A percentile compares a stretch with the other conserved stretches of the same genome.
Conservation (phyloP, 2,797 vertebrate genomes). For the Myiotriccus ornatus region DNA sequence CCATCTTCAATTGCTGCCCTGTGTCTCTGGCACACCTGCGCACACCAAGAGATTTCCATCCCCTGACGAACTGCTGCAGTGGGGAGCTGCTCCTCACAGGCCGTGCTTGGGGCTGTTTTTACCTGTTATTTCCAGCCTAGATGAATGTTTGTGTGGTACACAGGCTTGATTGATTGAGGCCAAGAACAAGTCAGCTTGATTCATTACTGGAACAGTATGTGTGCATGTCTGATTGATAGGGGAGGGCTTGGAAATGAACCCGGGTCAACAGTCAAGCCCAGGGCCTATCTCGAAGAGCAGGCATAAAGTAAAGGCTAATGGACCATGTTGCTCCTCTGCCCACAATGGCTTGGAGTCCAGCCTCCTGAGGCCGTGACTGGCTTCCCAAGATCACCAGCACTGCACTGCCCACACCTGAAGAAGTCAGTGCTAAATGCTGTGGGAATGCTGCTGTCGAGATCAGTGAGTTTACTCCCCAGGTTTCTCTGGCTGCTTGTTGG, state of each 20-base stretch:
- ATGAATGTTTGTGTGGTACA: not conserved
- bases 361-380: not conserved
- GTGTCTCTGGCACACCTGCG: not conserved
- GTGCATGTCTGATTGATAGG: slow-evolving; percentile 4
- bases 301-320: not conserved
- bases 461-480: not conserved
- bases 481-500: not conserved
- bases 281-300: not conserved
- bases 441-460: accelerated
- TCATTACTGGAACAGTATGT: slow-evolving; percentile 16
- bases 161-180: slow-evolving; percentile 28
- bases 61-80: not conserved
- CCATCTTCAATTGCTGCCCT: not conserved
- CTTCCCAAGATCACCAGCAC: not conserved
- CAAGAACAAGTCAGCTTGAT: slow-evolving; percentile 12
- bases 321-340: not conserved
- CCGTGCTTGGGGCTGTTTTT: not conserved
- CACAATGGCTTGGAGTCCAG: not conserved
- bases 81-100: not conserved
- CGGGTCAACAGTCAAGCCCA: not conserved
- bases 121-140: not conserved
- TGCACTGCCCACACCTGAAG: not conserved
- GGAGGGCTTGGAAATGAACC: slow-evolving; percentile 17
- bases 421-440: not conserved
- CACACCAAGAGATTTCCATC: not conserved